A percentile compares a stretch with the other conserved stretches of the same genome.
These are phyloP conservation scores for Spisula solida DNA, from an alignment of 2,888 invertebrate genomes.

Conservation along the genomic window DNA sequence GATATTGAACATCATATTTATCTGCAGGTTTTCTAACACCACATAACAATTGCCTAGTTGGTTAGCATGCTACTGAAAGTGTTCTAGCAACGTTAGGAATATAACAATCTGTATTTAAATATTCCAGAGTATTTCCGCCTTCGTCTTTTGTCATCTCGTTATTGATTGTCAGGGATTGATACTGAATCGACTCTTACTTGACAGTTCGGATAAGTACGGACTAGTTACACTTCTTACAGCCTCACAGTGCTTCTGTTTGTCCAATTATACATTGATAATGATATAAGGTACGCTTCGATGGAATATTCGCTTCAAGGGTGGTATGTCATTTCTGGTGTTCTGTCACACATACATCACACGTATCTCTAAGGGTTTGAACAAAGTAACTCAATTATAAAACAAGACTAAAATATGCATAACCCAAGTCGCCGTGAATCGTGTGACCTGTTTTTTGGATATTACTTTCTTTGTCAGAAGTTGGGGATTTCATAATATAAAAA, in stretches of 20 bases:
- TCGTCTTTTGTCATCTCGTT: conserved; percentile 1
- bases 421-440: too few species aligned
- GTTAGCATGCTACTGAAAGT: conserved; percentile 11
- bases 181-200: background rate
- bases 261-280: background rate
- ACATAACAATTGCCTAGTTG: background rate
- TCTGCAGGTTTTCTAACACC: background rate
- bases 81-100: background rate
- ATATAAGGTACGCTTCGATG: background rate
- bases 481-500: too few species aligned
- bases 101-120: conserved; percentile 19
- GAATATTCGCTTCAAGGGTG: background rate
- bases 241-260: background rate
- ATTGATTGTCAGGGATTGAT: conserved; percentile 3
- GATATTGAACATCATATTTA: conserved; percentile 2
- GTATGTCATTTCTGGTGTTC: background rate
- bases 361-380: background rate
- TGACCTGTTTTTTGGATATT: too few species aligned
- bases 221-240: background rate
- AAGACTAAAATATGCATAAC: too few species aligned
- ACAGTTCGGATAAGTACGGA: conserved; percentile 4
- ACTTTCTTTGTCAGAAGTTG: too few species aligned
- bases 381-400: background rate
- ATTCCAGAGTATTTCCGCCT: conserved; percentile 18
- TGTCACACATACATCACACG: background rate